Evolutionary conservation across 2,888 invertebrate genomes (phyloP).

Genomic region (Dermolepida albohirtum): DNA sequence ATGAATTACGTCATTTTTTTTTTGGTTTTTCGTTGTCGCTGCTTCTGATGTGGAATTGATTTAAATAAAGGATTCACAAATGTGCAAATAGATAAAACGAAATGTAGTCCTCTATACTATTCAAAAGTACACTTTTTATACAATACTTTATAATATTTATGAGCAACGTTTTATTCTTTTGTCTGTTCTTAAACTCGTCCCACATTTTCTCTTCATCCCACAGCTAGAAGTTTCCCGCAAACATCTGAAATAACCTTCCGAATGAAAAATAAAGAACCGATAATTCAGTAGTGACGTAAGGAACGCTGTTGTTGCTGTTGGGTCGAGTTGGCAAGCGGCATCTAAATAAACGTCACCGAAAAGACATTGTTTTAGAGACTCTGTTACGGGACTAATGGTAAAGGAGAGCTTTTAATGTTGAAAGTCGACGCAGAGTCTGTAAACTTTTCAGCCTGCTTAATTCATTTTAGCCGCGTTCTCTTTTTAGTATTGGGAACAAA

Average conservation of each 20-base stretch:
- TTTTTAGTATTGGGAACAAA: slow-evolving; percentile 6
- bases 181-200: neutral
- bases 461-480: slow-evolving; percentile 48
- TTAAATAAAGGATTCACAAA: no score
- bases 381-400: slow-evolving; percentile 51
- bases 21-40: no score
- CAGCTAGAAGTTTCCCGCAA: slow-evolving; percentile 4
- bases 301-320: slow-evolving; percentile 10
- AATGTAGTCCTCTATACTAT: no score
- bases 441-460: slow-evolving; percentile 55
- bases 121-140: no score
- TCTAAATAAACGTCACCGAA: slow-evolving; percentile 50
- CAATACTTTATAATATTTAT: neutral
- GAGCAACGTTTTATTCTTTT: neutral
- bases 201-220: neutral
- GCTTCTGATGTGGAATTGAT: no score
- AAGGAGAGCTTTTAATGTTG: slow-evolving; percentile 53
- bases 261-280: slow-evolving; percentile 32
- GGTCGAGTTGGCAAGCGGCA: slow-evolving; percentile 27
- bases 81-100: no score
- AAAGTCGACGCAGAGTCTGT: slow-evolving; percentile 55
- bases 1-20: no score
- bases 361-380: slow-evolving; percentile 49
- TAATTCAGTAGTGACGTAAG: slow-evolving; percentile 21
- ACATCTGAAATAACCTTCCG: slow-evolving; percentile 10